A percentile compares a stretch with the other conserved stretches of the same genome.
These are phyloP conservation scores for Donacobius atricapilla DNA, from an alignment of 2,113 vertebrate species.

Conservation along the genomic window DNA sequence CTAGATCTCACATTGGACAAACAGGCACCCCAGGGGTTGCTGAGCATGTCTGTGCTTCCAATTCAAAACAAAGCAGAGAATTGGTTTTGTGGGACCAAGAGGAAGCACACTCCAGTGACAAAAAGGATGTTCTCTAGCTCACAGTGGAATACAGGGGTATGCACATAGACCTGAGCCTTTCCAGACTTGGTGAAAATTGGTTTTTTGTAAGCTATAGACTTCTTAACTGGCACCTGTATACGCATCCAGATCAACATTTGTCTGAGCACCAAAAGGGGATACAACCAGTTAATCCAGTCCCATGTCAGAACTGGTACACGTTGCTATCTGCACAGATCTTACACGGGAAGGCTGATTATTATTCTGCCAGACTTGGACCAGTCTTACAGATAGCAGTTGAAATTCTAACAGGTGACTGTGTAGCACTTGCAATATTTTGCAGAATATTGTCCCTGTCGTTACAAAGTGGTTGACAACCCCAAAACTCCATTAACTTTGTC, in stretches of 20 bases:
- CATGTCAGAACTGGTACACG: not conserved
- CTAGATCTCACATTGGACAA: not conserved
- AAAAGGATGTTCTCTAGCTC: not conserved
- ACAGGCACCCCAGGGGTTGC: not conserved
- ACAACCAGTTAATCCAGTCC: not conserved
- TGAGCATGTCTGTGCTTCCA: not conserved
- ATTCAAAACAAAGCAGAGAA: not conserved
- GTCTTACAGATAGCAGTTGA: not conserved
- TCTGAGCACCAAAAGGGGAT: not conserved
- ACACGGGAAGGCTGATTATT: not conserved
- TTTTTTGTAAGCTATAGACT: not conserved
- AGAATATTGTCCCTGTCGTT: not conserved
- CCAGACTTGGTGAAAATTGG: not conserved
- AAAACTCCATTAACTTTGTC: not conserved
- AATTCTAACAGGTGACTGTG: not conserved
- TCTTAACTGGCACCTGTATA: not conserved
- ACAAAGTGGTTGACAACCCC: not conserved
- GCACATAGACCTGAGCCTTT: not conserved
- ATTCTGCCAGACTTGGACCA: not conserved
- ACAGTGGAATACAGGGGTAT: accelerated
- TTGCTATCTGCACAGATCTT: not conserved
- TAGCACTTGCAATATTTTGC: not conserved
- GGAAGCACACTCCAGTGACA: not conserved
- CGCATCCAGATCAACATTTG: not conserved
- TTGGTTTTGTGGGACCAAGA: not conserved